Evolutionary conservation across 2,113 vertebrate genomes (phyloP), one percentile per base, ranked within the genome.

Genomic region (Festucalex cinctus): DNA sequence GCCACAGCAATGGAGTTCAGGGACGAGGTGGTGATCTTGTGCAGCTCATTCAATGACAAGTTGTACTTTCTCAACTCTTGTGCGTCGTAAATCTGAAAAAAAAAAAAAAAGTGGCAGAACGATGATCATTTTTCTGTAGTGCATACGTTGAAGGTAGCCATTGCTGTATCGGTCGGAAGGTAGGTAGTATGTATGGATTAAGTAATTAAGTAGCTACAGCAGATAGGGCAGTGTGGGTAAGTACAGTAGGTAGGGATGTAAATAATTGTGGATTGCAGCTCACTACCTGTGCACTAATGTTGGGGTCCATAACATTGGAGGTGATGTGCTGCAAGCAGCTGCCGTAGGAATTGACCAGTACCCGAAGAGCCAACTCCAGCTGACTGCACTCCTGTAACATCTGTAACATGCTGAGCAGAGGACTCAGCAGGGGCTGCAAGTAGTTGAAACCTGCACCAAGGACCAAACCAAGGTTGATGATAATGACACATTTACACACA

Each of bases 351-450:
- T 85, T 87, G 36, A 94, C 46, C 0, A 93, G 85, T 7, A 96
- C 90, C 43, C 89, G 80, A 13, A 98, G 85, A 22, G 94, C 92
- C 79, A 98, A 81, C 75, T 97, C 93, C 37, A 93, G 91, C 74
- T 98, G 97, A 81, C 94, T 97, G 73, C 93, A 94, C 82, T 99
- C 96, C 78, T 93, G 93, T 24, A 99, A 90, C 88, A 86, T 95
- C 84, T 94, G 93, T 8, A 97, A 82, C 85, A 94, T 87, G 53
- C 88, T 87, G 24, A 69, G 69, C 77, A 96, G 86, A 37, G 94
- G 94, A 3, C 53, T 77, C 53, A 89, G 79, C 24, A 94, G 75
- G 0, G 91, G 91, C 53, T 43, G 60, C 20, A 96, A 80, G 3
- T 91, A 86, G 78, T 92, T 92, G 36, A 83, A 81, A 35, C 91